Evolutionary conservation across 2,113 vertebrate genomes (phyloP).

Genomic region (Megalops atlanticus): DNA sequence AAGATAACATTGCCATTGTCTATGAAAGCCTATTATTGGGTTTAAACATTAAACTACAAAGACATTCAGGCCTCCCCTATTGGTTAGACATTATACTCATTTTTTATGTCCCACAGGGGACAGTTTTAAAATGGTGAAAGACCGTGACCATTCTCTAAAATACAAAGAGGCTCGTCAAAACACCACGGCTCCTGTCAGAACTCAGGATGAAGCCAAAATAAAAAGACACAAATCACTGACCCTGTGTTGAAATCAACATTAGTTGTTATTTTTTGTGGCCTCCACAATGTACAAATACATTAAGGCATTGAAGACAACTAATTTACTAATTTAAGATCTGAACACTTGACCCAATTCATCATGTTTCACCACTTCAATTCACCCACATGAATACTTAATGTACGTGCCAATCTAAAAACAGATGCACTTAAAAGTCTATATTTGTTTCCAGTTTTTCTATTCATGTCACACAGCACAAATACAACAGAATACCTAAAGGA

Average conservation of each 20-base stretch:
- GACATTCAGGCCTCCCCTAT: constrained; percentile 42
- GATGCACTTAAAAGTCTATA: not conserved
- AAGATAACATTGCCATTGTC: constrained; percentile 56
- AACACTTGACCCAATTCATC: not conserved
- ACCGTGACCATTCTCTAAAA: constrained; percentile 58
- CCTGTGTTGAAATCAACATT: not conserved
- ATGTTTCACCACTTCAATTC: not conserved
- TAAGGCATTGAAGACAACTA: not conserved
- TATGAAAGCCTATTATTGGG: constrained; percentile 56
- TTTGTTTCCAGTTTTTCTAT: no score
- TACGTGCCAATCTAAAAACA: not conserved
- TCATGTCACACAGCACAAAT: not conserved
- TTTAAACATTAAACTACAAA: constrained; percentile 30
- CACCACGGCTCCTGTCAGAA: constrained; percentile 63
- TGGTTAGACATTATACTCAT: constrained; percentile 57
- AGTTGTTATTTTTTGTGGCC: not conserved
- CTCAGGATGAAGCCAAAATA: constrained; percentile 48
- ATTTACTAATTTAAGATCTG: not conserved
- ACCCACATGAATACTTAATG: not conserved
- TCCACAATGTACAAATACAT: not conserved
- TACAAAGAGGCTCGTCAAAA: constrained; percentile 59
- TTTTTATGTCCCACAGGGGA: constrained; percentile 54
- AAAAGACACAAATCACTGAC: constrained; percentile 49
- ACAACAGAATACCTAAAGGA: not conserved
- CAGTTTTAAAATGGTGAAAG: constrained; percentile 48